Evolutionary conservation across 92 coral and sea anemone genomes (phyloP).

Genomic region (Paragorgia papillata): DNA sequence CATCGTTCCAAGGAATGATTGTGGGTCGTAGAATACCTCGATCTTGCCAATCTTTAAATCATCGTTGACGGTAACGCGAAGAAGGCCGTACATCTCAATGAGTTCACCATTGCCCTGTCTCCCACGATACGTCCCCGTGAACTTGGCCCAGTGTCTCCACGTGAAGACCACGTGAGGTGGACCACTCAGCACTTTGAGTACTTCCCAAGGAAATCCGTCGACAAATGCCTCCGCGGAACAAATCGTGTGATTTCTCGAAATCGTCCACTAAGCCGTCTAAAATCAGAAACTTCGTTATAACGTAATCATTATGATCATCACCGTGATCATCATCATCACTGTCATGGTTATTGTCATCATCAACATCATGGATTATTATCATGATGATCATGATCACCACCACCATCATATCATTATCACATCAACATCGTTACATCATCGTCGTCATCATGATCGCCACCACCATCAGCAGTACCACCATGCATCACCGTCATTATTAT

Average conservation of each 20-base stretch:
- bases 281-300: too few relatives aligned
- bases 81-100: constrained; percentile 66
- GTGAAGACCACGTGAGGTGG: constrained; percentile 86
- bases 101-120: constrained; percentile 74
- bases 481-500: too few relatives aligned
- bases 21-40: constrained; percentile 60
- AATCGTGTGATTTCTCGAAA: constrained; percentile 23
- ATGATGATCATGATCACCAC: too few relatives aligned
- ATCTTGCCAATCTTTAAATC: not conserved
- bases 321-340: too few relatives aligned
- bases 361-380: too few relatives aligned
- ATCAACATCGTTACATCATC: too few relatives aligned
- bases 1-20: constrained; percentile 54
- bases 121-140: constrained; percentile 76
- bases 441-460: too few relatives aligned
- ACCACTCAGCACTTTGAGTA: constrained; percentile 75
- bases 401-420: too few relatives aligned
- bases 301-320: too few relatives aligned
- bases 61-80: not conserved
- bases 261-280: constrained; percentile 15
- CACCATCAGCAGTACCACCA: too few relatives aligned
- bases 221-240: constrained; percentile 51
- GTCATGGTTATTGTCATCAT: too few relatives aligned
- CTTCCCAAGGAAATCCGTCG: constrained; percentile 89
- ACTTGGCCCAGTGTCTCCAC: constrained; percentile 93